A percentile compares a stretch with the other conserved stretches of the same genome.
Conservation (phyloP, 2,888 invertebrate genomes). For the Euproctis similis region DNA sequence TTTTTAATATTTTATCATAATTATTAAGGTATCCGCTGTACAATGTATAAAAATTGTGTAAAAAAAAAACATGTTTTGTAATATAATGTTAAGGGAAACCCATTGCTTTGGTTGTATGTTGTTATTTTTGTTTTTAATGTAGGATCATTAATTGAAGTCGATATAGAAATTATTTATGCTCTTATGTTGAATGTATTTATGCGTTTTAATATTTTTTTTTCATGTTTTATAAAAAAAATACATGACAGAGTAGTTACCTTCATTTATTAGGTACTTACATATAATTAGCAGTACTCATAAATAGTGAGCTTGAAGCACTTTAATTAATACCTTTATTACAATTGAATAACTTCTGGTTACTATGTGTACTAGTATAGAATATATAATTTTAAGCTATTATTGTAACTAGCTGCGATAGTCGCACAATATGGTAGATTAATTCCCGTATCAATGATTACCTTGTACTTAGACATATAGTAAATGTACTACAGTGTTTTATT, state of each 20-base stretch:
- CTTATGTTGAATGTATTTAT: constrained; percentile 1
- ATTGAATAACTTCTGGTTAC: constrained; percentile 33
- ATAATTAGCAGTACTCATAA: constrained; percentile 26
- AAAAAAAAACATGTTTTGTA: constrained; percentile 4
- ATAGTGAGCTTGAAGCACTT: constrained; percentile 39
- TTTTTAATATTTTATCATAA: constrained; percentile 11
- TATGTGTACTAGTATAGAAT: constrained; percentile 43
- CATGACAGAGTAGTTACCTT: constrained; percentile 28
- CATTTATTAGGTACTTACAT: constrained; percentile 22
- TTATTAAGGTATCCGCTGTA: constrained; percentile 4
- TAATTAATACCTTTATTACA: constrained; percentile 37
- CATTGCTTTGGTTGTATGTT: not conserved
- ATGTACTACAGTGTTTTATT: constrained; percentile 16
- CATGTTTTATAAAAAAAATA: too few species aligned
- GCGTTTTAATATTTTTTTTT: not conserved
- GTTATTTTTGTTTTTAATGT: too few species aligned
- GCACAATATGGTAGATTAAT: constrained; percentile 33
- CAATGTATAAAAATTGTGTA: too few species aligned
- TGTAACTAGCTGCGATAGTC: constrained; percentile 44
- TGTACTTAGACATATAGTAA: constrained; percentile 18
- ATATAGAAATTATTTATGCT: not conserved
- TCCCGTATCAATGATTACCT: constrained; percentile 21
- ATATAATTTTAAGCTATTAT: constrained; percentile 41
- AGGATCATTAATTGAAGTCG: too few species aligned
- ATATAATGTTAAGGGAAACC: constrained; percentile 2